Evolutionary conservation across 2,888 invertebrate genomes (phyloP).

Genomic region (Caenorhabditis imperialis): DNA sequence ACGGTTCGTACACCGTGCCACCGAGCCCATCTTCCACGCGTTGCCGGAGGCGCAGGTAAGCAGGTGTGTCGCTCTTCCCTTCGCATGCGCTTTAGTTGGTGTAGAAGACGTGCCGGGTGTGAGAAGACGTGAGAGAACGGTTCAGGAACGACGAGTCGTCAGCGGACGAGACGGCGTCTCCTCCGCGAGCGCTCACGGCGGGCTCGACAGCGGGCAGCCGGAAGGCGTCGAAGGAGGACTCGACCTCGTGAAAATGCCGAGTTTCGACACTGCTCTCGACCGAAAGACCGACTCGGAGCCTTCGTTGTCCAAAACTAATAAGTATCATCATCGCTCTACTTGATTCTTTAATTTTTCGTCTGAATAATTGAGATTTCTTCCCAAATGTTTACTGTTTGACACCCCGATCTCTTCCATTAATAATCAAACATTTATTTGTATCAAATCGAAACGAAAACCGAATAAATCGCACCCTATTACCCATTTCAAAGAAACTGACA

Average conservation of each 20-base stretch:
- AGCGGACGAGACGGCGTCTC: slow-evolving; percentile 31
- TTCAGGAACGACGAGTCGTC: slow-evolving; percentile 41
- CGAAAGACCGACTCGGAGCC: slow-evolving; percentile 52
- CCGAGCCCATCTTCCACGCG: slow-evolving; percentile 63
- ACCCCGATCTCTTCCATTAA: too few relatives aligned
- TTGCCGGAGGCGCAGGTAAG: slow-evolving; percentile 57
- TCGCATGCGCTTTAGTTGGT: background rate
- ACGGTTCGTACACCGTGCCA: slow-evolving; percentile 62
- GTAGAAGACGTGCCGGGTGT: background rate
- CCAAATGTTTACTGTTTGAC: too few relatives aligned
- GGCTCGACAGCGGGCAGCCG: slow-evolving; percentile 33
- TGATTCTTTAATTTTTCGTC: slow-evolving; percentile 4
- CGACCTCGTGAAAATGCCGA: slow-evolving; percentile 48
- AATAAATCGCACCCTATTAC: too few relatives aligned
- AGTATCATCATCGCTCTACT: slow-evolving; percentile 19
- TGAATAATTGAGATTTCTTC: too few relatives aligned
- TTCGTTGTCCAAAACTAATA: slow-evolving; percentile 35
- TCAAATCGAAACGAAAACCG: too few relatives aligned
- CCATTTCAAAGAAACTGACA: too few relatives aligned
- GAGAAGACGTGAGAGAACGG: background rate
- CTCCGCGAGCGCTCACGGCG: slow-evolving; percentile 14
- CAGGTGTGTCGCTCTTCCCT: slow-evolving; percentile 39
- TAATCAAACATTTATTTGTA: too few relatives aligned
- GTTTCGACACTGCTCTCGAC: slow-evolving; percentile 38
- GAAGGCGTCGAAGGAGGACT: slow-evolving; percentile 39